Base-by-base conservation (phyloP, 2,888 invertebrate species). In the Coenonympha arcania region DNA sequence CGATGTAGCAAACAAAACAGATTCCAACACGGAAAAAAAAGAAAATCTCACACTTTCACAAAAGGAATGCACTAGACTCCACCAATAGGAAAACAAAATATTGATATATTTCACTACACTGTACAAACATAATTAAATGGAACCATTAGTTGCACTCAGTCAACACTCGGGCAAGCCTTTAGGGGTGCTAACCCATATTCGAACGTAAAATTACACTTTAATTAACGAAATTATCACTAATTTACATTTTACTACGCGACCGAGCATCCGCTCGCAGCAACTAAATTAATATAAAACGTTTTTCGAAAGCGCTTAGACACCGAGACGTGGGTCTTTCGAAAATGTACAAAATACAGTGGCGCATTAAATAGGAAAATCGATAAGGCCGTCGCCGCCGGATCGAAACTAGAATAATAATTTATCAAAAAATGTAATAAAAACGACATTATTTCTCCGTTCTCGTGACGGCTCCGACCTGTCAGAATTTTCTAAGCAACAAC, bases 381-480 rank as follows among this genome's bases (percentile, higher is more conserved):
- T 84, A 79, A 78, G 77, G 74, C 77, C 78, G 80, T 73, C 68
- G 72, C 69, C 71, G 71, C 73, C 72, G 77, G 73, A 75, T 74
- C 73, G 71, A 79, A 84, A 81, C 78, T 82, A 79, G 74, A 79
- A 84, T 80, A 79, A 80, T 79, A 79, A 83, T 85, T 85, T 83
- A 85, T 84, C 85, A 84, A 86, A 86, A 86, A 83, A 82, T 85
- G 75, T 84, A 86, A 84, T 86, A 86, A 83, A 85, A 85, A 84
- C 82, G 80, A 80, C 85, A 87, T 86, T 80, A 85, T 85, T 84
- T 80, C n/a, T n/a, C n/a, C n/a, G n/a, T n/a, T n/a, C 79, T 76
- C 71, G 75, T 80, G 79, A 80, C 81, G 73, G 79, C 70, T 67
- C 64, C 68, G 75, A 81, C 68, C 84, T 85, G 85, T 84, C 85